phyloP scores from a whole-genome alignment of 1,140 invertebrate species.

The Dolichoris vasculosae region DNA sequence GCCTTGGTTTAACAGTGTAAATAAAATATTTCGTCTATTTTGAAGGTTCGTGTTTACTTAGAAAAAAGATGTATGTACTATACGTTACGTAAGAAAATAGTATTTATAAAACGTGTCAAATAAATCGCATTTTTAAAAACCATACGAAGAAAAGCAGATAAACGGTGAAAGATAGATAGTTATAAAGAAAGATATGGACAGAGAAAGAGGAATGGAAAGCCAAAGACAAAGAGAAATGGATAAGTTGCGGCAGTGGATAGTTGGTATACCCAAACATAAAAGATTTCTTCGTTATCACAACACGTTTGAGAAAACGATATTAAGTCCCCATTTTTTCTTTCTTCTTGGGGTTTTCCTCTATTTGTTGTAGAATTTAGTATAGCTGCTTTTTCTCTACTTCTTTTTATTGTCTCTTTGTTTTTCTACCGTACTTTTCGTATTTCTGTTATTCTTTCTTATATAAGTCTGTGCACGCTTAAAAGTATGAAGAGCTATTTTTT shows the following conservation, averaged over 20 bases:
- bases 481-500: not conserved
- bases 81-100: not conserved
- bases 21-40: not conserved
- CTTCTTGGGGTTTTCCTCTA: constrained; percentile 23
- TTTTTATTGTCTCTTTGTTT: not conserved
- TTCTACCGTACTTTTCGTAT: not conserved
- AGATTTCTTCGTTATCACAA: constrained; percentile 50
- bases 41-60: not conserved
- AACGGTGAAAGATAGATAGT: not conserved
- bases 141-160: not conserved
- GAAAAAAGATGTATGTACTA: not conserved
- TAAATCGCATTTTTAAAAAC: constrained; percentile 42
- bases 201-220: not conserved
- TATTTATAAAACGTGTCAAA: not conserved
- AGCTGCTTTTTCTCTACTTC: constrained; percentile 31
- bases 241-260: not conserved
- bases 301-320: constrained; percentile 53
- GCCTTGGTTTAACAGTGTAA: too few species aligned
- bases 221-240: not conserved
- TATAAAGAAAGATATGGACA: constrained; percentile 17
- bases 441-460: not conserved
- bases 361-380: not conserved
- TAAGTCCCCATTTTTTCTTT: constrained; percentile 43
- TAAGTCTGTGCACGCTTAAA: not conserved
- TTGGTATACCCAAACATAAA: constrained; percentile 11